Conservation (phyloP, 2,797 vertebrate genomes). For the Potorous gilbertii region DNA sequence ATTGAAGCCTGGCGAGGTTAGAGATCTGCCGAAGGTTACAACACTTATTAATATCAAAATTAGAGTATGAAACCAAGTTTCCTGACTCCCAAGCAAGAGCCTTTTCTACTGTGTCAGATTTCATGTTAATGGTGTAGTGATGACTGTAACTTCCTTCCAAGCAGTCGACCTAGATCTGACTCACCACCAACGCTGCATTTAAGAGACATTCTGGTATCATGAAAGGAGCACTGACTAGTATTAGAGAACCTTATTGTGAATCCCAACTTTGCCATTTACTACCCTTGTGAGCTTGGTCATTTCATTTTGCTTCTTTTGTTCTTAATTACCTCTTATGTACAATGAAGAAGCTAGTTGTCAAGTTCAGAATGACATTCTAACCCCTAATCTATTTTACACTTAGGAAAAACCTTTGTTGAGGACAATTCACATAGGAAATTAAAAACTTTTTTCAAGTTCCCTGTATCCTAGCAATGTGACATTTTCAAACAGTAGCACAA, state of each 20-base stretch:
- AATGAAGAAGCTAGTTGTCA: slow-evolving; percentile 17
- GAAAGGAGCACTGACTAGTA: not conserved
- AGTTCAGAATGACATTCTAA: slow-evolving; percentile 44
- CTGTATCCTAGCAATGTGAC: slow-evolving; percentile 80
- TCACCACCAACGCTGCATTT: not conserved
- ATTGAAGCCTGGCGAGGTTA: not conserved
- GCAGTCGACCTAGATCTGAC: slow-evolving; percentile 14
- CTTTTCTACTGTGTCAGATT: not conserved
- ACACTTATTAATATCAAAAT: not conserved
- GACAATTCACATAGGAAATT: slow-evolving; percentile 55
- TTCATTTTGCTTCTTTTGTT: not conserved
- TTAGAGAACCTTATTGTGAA: not conserved
- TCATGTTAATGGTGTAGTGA: slow-evolving; percentile 62
- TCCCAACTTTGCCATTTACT: not conserved
- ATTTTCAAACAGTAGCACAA: slow-evolving; percentile 81
- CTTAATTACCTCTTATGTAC: not conserved
- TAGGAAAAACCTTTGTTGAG: slow-evolving; percentile 53
- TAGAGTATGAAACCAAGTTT: not conserved
- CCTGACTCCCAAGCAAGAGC: not conserved
- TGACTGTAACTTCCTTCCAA: slow-evolving; percentile 60
- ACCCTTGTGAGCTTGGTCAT: not conserved
- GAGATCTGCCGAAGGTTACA: not conserved
- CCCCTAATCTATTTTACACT: slow-evolving; percentile 31
- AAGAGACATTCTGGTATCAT: not conserved
- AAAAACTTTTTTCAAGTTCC: slow-evolving; percentile 79